Evolutionary conservation across 1,140 invertebrate genomes (phyloP).

Genomic region (Phthorimaea operculella): DNA sequence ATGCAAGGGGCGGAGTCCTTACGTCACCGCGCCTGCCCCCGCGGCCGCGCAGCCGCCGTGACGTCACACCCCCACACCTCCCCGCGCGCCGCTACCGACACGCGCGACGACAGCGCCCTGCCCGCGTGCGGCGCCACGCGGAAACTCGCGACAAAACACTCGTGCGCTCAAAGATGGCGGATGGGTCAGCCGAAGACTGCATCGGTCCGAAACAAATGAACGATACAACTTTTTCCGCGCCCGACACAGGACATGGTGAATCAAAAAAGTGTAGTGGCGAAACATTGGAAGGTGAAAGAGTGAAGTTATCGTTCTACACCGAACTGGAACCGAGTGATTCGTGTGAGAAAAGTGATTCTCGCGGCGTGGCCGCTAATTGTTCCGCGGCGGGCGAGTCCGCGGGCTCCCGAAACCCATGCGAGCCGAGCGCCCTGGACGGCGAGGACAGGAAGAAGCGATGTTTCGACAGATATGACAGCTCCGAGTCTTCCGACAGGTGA

Average conservation of each 20-base stretch:
- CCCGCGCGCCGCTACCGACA: constrained; percentile 24
- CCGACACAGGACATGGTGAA: constrained; percentile 54
- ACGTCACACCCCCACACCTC: constrained; percentile 48
- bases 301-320: constrained; percentile 60
- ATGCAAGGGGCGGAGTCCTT: constrained; percentile 62
- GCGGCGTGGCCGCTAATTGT: constrained; percentile 57
- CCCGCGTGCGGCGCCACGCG: constrained; percentile 37
- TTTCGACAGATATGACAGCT: constrained; percentile 88
- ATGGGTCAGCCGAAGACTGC: constrained; percentile 56
- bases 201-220: constrained; percentile 48
- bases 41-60: constrained; percentile 58
- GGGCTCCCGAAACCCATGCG: constrained; percentile 42
- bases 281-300: constrained; percentile 43
- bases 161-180: constrained; percentile 67
- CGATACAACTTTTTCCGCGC: constrained; percentile 63
- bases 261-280: constrained; percentile 62
- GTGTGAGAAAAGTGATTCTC: constrained; percentile 62
- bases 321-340: constrained; percentile 56
- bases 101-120: constrained; percentile 49
- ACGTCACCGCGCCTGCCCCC: constrained; percentile 57
- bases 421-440: constrained; percentile 46
- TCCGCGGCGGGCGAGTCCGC: constrained; percentile 34
- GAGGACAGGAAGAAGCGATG: constrained; percentile 83
- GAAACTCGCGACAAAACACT: constrained; percentile 64
- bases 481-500: constrained; percentile 90